Conservation (phyloP, 1,140 invertebrate genomes). For the Ceratitis capitata region DNA sequence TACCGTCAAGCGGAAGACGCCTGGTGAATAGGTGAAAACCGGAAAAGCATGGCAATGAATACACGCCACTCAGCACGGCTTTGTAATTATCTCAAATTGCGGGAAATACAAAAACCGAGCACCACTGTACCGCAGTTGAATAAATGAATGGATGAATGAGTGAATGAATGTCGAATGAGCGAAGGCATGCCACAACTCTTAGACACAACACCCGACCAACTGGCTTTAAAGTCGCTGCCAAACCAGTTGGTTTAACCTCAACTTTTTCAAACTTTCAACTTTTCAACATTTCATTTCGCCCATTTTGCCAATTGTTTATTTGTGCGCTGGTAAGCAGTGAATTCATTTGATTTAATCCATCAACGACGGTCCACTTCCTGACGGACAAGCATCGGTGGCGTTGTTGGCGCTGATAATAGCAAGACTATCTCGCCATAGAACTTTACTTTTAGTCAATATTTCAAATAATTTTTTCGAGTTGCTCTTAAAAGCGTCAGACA, state of each 20-base stretch:
- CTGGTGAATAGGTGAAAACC: conserved; percentile 16
- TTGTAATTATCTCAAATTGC: conserved; percentile 34
- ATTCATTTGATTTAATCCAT: background rate
- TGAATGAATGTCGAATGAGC: too few relatives aligned
- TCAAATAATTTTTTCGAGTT: conserved; percentile 11
- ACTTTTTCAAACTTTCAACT: conserved; percentile 32
- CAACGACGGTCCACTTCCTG: background rate
- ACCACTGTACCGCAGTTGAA: background rate
- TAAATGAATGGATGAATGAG: background rate
- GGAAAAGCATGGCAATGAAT: conserved; percentile 18
- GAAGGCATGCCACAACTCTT: background rate
- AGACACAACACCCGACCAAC: background rate
- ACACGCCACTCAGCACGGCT: background rate
- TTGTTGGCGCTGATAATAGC: conserved; percentile 11
- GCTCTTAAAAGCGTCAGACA: background rate
- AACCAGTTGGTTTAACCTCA: background rate
- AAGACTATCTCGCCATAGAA: background rate
- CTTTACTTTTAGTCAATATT: background rate
- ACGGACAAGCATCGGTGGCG: background rate
- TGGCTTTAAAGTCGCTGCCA: background rate
- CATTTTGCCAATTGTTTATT: conserved; percentile 33
- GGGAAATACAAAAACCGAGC: conserved; percentile 8
- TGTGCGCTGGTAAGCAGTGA: background rate
- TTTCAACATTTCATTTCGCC: conserved; percentile 36
- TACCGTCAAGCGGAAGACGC: conserved; percentile 9